Percentiles rank a stretch among this genome's conserved stretches.
These are phyloP conservation scores for Sycobia sp. DNA, from an alignment of 1,140 invertebrate genomes.

Conservation along the genomic window DNA sequence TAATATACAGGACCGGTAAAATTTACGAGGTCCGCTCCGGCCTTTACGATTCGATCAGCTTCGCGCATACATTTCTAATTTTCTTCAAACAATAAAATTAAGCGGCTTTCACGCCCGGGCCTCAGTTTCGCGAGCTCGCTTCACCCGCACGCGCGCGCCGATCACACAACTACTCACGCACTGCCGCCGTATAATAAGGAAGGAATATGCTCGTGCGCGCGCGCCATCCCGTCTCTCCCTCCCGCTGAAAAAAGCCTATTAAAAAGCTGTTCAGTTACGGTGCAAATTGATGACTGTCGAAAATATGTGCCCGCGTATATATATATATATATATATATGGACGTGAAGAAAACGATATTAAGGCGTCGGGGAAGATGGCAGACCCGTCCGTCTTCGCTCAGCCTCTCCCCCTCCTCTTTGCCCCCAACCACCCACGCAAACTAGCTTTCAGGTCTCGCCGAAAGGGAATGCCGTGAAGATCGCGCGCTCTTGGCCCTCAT, in stretches of 20 bases:
- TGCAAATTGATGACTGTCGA: slow-evolving; percentile 26
- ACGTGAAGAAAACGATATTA: slow-evolving; percentile 11
- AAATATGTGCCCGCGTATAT: no score
- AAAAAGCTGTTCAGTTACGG: slow-evolving; percentile 22
- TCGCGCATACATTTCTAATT: slow-evolving; percentile 29
- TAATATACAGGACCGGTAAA: slow-evolving; percentile 5
- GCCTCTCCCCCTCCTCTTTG: neutral
- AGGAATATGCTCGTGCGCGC: no score
- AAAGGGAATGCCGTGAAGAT: no score
- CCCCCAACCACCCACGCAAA: no score
- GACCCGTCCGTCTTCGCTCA: neutral
- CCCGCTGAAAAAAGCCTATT: slow-evolving; percentile 27
- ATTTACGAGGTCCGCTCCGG: slow-evolving; percentile 10
- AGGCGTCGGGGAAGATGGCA: slow-evolving; percentile 13
- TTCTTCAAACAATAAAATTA: slow-evolving; percentile 33
- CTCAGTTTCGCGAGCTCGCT: neutral
- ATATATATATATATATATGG: no score
- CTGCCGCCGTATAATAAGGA: no score
- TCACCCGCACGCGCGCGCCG: slow-evolving; percentile 8
- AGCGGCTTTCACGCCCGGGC: slow-evolving; percentile 9
- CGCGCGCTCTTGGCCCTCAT: slow-evolving; percentile 41
- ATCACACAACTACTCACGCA: slow-evolving; percentile 3
- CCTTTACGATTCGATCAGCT: slow-evolving; percentile 1
- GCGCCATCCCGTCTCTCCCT: no score
- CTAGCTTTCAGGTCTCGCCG: no score